Evolutionary conservation across 2,888 invertebrate genomes (phyloP), one percentile per base, ranked within the genome.

Genomic region (Lingula anatina): DNA sequence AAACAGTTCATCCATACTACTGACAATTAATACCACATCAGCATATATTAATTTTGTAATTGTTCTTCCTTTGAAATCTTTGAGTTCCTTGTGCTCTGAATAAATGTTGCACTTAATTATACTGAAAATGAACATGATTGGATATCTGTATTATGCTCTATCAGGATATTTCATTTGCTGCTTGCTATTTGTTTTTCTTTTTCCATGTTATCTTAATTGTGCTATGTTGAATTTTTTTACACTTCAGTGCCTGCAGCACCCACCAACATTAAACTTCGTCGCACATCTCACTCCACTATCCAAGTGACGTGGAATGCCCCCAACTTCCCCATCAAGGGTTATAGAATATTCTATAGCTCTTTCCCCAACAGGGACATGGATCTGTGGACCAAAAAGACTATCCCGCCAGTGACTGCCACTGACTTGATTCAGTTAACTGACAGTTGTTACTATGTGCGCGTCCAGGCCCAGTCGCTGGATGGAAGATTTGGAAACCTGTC

Each of bases 171-270:
- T n/a, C n/a, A n/a, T n/a, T n/a, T n/a, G n/a, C n/a, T n/a, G n/a
- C n/a, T n/a, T n/a, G n/a, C n/a, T n/a, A n/a, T n/a, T n/a, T n/a
- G n/a, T n/a, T n/a, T n/a, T n/a, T n/a, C n/a, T n/a, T n/a, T n/a
- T n/a, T n/a, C n/a, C n/a, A n/a, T n/a, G n/a, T n/a, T n/a, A n/a
- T n/a, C n/a, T n/a, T n/a, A n/a, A n/a, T n/a, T n/a, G n/a, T n/a
- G n/a, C n/a, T n/a, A n/a, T n/a, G n/a, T n/a, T n/a, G n/a, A 25
- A 7, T 28, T 44, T 47, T 40, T 40, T 27, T 18, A 59, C 57
- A 89, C 93, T 72, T n/a, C n/a, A n/a, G 93, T 94, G 69, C 90
- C 93, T 15, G 84, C 95, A 60, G 90, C 93, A 0, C 95, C 96
- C 0, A 89, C 90, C 85, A 85, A 89, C 47, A 90, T 96, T 0